phyloP scores from a whole-genome alignment of 2,113 vertebrate genomes.

The Chaetodon auriga region DNA sequence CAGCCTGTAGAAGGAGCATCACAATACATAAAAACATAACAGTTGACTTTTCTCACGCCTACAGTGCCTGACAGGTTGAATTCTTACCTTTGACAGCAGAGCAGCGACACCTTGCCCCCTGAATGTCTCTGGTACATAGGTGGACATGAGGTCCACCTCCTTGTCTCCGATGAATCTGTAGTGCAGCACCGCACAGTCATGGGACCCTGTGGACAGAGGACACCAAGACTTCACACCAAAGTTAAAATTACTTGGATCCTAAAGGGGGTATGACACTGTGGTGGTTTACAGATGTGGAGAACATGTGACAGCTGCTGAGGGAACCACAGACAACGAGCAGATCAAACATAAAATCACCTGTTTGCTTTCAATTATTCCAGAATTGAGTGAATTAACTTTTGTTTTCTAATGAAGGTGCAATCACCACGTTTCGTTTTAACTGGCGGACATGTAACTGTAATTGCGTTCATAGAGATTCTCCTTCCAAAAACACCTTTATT shows the following conservation, averaged over 20 bases:
- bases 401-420: neutral
- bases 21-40: neutral
- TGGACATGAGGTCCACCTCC: constrained; percentile 80
- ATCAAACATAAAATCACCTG: neutral
- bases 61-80: accelerated
- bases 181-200: constrained; percentile 61
- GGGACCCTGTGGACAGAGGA: constrained; percentile 29
- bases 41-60: neutral
- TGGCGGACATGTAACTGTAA: neutral
- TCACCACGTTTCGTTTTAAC: neutral
- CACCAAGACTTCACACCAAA: neutral
- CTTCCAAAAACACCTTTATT: neutral
- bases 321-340: neutral
- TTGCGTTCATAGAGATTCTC: neutral
- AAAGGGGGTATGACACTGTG: neutral
- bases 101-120: constrained; percentile 81
- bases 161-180: constrained; percentile 71
- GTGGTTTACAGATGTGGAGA: neutral
- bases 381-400: neutral
- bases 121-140: constrained; percentile 74
- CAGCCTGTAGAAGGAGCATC: constrained; percentile 65
- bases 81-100: constrained; percentile 74
- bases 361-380: neutral
- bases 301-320: no score
- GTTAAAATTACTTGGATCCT: neutral